Evolutionary conservation across 2,113 vertebrate species (phyloP), one percentile per base, ranked within the genome.

Genomic region (Willisornis vidua): DNA sequence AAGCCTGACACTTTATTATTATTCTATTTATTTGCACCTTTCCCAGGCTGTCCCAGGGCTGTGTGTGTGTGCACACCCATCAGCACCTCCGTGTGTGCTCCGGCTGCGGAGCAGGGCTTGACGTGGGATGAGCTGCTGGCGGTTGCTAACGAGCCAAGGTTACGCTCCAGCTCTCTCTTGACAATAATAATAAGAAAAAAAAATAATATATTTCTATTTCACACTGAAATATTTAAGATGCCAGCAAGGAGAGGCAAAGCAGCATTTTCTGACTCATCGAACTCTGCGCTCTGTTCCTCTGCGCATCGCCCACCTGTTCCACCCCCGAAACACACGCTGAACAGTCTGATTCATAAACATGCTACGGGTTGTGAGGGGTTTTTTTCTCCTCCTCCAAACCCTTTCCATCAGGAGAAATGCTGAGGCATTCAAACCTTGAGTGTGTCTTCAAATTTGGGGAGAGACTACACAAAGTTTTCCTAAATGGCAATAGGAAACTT

Each of bases 211-310:
- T 49, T 65, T 68, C 39, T 90, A n/a, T 92, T 89, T 88, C 65
- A 45, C 3, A 11, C 92, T 75, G 93, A 91, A 96, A 73, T 80
- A 37, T 84, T 68, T 72, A 83, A 37, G 87, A 49, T 80, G 91
- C 89, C 12, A 33, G 86, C 6, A 14, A 92, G 61, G 37, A 90
- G 87, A 90, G 87, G 88, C 72, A 95, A 87, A 75, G 88, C 89
- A 81, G 82, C 75, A 10, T 96, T 94, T 94, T 95, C 94, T 98
- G 97, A 97, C 97, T 98, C 97, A 98, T 97, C 88, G 70, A 59
- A 87, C 90, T 93, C 94, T 85, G 93, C 82, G 74, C 87, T 95
- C 94, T 93, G 76, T 97, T 96, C 90, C 87, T 89, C 88, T 83
- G 91, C 48, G 23, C 96, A 70, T 97, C 96, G 97, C 97, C 97